phyloP scores from a whole-genome alignment of 2,888 invertebrate species.

The Mylabris sibirica region DNA sequence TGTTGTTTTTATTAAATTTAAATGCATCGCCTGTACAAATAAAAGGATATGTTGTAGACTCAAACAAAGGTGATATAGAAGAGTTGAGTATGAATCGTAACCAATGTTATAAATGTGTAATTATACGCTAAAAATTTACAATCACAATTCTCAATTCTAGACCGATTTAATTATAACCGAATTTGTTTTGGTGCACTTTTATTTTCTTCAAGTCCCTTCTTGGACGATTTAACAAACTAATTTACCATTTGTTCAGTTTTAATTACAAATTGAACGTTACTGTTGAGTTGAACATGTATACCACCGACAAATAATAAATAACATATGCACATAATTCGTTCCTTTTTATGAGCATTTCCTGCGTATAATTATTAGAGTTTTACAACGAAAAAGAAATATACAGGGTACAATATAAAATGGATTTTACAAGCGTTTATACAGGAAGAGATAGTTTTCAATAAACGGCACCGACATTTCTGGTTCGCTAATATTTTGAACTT shows the following conservation, averaged over 20 bases:
- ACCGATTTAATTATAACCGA: neutral
- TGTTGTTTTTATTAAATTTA: conserved; percentile 28
- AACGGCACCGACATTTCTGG: conserved; percentile 2
- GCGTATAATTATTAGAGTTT: neutral
- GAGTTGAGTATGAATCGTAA: too few relatives aligned
- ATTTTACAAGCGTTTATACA: neutral
- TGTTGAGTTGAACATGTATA: too few relatives aligned
- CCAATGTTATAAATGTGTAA: conserved; percentile 25
- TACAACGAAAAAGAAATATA: neutral
- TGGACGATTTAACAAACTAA: neutral
- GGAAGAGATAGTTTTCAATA: neutral
- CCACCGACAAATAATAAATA: neutral
- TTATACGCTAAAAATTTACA: conserved; percentile 13
- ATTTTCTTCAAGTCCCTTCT: neutral
- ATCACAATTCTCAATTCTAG: neutral
- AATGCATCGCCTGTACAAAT: conserved; percentile 16
- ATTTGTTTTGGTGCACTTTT: neutral
- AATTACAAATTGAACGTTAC: conserved; percentile 1
- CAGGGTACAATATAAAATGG: neutral
- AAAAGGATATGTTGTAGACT: neutral
- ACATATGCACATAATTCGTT: conserved; percentile 2
- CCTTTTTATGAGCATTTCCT: conserved; percentile 8
- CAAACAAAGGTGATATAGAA: conserved; percentile 18
- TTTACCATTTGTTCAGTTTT: neutral
- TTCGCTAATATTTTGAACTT: neutral